Percentiles rank a stretch among this genome's conserved stretches.
These are phyloP conservation scores for Chydorus sphaericus DNA, from an alignment of 2,888 invertebrate species.

Conservation along the genomic window DNA sequence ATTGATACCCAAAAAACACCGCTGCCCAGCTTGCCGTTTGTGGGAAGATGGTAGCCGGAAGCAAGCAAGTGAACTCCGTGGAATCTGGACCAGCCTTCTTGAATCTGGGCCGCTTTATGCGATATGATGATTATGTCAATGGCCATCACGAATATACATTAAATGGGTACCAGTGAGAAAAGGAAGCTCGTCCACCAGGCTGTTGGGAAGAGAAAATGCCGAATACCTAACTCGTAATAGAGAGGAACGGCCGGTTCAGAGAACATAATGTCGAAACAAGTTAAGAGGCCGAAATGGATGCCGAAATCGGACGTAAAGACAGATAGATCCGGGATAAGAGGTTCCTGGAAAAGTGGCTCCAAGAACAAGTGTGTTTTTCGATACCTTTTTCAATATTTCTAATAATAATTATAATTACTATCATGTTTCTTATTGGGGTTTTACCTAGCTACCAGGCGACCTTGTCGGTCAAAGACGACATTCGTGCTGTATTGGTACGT, in stretches of 20 bases:
- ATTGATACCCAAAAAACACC: no score
- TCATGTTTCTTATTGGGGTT: no score
- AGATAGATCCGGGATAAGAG: constrained; percentile 36
- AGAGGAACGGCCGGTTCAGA: constrained; percentile 47
- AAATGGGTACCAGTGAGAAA: constrained; percentile 45
- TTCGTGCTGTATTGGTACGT: constrained; percentile 53
- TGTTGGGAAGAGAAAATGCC: constrained; percentile 48
- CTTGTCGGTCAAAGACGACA: constrained; percentile 57
- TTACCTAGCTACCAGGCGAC: constrained; percentile 51
- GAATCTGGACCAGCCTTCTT: constrained; percentile 51
- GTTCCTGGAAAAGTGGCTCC: constrained; percentile 33
- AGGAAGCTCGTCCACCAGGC: constrained; percentile 72
- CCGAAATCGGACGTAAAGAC: constrained; percentile 59
- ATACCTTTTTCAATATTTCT: no score
- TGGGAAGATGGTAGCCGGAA: constrained; percentile 49
- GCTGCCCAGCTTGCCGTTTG: constrained; percentile 47
- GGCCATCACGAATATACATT: no score
- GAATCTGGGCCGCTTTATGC: constrained; percentile 50
- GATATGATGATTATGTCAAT: no score
- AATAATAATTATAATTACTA: no score
- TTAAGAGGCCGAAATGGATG: constrained; percentile 62
- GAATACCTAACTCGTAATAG: constrained; percentile 37
- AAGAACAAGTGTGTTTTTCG: constrained; percentile 35
- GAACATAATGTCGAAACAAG: constrained; percentile 72
- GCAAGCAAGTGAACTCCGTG: constrained; percentile 53